These are phyloP conservation scores for Pollachius pollachius DNA, from an alignment of 2,113 vertebrate genomes.

Conservation along the genomic window DNA sequence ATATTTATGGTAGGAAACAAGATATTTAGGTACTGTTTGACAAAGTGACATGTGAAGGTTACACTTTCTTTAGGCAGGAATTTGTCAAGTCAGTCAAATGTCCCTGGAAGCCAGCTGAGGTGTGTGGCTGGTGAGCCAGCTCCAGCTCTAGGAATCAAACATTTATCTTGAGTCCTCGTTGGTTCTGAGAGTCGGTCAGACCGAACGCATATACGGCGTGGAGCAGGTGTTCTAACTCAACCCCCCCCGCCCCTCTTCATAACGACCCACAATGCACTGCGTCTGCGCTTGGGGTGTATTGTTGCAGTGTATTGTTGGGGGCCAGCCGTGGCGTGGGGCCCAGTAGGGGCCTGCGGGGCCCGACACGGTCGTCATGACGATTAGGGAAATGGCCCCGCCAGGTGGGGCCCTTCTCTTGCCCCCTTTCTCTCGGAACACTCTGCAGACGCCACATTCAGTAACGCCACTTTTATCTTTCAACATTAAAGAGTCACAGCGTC, in stretches of 20 bases:
- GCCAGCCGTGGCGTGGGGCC: conserved; percentile 53
- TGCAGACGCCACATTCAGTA: conserved; percentile 53
- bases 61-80: conserved; percentile 50
- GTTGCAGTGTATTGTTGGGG: conserved; percentile 57
- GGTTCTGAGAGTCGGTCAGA: no score
- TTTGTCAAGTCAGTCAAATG: conserved; percentile 53
- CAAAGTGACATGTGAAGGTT: conserved; percentile 13
- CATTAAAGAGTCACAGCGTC: no score
- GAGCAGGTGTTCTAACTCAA: conserved; percentile 72
- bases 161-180: conserved; percentile 27
- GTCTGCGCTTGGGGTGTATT: conserved; percentile 37
- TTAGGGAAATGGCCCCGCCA: conserved; percentile 67
- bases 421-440: conserved; percentile 48
- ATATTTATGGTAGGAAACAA: conserved; percentile 3
- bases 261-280: conserved; percentile 32
- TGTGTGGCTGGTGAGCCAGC: conserved; percentile 21
- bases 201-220: background rate
- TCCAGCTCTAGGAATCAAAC: conserved; percentile 26
- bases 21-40: conserved; percentile 14
- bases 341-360: conserved; percentile 25
- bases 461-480: no score
- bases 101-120: no score
- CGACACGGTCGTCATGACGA: conserved; percentile 66
- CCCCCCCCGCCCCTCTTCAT: conserved; percentile 25
- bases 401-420: conserved; percentile 66